Base-by-base conservation (phyloP, 2,113 vertebrate genomes). In the Prinia subflava region DNA sequence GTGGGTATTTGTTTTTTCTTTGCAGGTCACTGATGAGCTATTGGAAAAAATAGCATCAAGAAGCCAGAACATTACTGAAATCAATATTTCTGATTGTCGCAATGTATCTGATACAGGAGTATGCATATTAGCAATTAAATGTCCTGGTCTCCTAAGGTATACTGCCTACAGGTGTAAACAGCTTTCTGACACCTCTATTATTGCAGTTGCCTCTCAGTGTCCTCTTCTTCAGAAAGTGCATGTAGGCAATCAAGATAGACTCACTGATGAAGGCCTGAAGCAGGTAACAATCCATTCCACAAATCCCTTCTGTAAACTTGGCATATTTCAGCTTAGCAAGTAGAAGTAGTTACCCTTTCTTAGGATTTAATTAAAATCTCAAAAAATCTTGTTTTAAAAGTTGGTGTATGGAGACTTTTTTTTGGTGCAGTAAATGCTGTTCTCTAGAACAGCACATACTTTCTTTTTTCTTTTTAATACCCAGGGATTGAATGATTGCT, bases 121-220 rank as follows among this genome's bases (percentile, higher is more conserved):
- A 44, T 98, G 98, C 96, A 97, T 99, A 42, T 94, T 99, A 97
- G 99, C 99, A 16, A 98, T 98, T 67, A 99, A 99, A 94, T 99
- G 99, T 96, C 98, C 98, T 28, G 99, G 99, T 68, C 98, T 99
- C 70, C 98, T 99, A 81, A 98, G 98, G 84, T 99, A 99, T 78
- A 99, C 99, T 15, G 99, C 99, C 4, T 99, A 99, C 90, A 98
- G 99, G 46, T 99, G 99, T 97, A 99, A 99, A 77, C 99, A 99
- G 95, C 98, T 99, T 50, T 99, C 99, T 52, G 99, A 99, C 95
- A 96, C 96, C 22, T 99, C 99, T 18, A 98, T 99, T 90, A 98
- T 98, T 27, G 98, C 99, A 15, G 97, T 99, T 69, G 99, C 99
- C 25, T 97, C 98, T 83, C 98, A 99, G 92, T 99, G 99, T 96